These are phyloP conservation scores for Zophobas atratus DNA, from an alignment of 1,140 invertebrate genomes.

Conservation along the genomic window DNA sequence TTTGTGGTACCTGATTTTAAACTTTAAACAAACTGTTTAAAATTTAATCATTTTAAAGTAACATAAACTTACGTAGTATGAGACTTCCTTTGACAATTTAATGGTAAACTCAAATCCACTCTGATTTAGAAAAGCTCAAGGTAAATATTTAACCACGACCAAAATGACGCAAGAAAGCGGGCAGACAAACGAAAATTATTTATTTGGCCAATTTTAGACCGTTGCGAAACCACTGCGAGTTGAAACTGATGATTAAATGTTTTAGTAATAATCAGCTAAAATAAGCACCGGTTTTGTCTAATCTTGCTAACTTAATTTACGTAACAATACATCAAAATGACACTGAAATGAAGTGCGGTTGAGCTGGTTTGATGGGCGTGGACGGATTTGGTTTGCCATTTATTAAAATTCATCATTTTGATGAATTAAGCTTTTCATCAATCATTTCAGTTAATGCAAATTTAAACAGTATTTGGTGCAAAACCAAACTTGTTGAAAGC, in stretches of 20 bases:
- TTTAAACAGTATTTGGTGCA: background rate
- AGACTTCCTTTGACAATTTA: conserved; percentile 9
- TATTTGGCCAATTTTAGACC: background rate
- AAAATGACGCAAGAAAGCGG: conserved; percentile 3
- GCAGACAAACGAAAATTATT: conserved; percentile 1
- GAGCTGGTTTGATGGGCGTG: background rate
- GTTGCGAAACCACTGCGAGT: background rate
- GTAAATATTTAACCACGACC: conserved; percentile 8
- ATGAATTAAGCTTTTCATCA: background rate
- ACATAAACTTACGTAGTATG: background rate
- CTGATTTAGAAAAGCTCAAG: background rate
- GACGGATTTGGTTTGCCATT: background rate
- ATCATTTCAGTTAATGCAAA: background rate
- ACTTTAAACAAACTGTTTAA: no score
- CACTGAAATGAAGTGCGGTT: background rate
- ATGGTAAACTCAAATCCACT: conserved; percentile 10
- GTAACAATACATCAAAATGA: no score
- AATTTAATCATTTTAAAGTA: background rate
- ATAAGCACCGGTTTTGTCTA: no score
- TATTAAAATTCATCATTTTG: background rate
- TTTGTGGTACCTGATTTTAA: no score
- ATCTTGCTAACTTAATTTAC: no score
- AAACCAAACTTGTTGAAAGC: background rate
- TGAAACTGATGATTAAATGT: background rate
- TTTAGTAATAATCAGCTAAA: no score